These are phyloP conservation scores for Rotaria sp. DNA, from an alignment of 2,888 invertebrate genomes.

Conservation along the genomic window DNA sequence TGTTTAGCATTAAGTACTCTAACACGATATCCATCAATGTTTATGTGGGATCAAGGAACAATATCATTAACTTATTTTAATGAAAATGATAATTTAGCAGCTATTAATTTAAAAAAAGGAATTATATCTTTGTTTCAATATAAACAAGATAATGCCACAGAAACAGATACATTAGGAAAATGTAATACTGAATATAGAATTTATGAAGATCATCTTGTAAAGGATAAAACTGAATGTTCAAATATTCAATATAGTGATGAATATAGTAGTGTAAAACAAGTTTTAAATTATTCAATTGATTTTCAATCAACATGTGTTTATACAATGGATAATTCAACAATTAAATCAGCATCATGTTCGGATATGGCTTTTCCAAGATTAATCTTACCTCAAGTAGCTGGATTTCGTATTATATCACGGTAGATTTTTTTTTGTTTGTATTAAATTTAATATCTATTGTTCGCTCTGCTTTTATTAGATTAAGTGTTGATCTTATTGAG, in stretches of 20 bases:
- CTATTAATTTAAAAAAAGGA: slow-evolving; percentile 29
- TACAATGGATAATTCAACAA: neutral
- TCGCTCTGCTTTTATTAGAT: neutral
- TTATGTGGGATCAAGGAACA: neutral
- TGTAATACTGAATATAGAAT: slow-evolving; percentile 17
- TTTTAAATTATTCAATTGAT: slow-evolving; percentile 1
- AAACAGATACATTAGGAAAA: slow-evolving; percentile 6
- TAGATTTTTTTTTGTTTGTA: neutral
- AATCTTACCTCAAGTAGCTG: neutral
- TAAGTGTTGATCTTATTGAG: slow-evolving; percentile 9
- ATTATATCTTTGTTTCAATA: slow-evolving; percentile 9
- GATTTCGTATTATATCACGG: slow-evolving; percentile 21
- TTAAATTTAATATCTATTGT: no score
- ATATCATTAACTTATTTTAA: neutral
- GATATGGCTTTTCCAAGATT: slow-evolving; percentile 14
- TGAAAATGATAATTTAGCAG: slow-evolving; percentile 9
- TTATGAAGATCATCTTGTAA: neutral
- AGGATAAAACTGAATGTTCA: neutral
- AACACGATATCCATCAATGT: neutral
- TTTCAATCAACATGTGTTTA: slow-evolving; percentile 27
- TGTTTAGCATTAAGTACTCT: slow-evolving; percentile 21
- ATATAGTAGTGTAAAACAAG: neutral
- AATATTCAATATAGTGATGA: slow-evolving; percentile 9
- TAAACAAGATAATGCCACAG: slow-evolving; percentile 8
- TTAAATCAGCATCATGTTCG: neutral